Percentiles rank a stretch among this genome's conserved stretches.
phyloP scores from a whole-genome alignment of 2,888 invertebrate species.

The Metacarcinus magister region DNA sequence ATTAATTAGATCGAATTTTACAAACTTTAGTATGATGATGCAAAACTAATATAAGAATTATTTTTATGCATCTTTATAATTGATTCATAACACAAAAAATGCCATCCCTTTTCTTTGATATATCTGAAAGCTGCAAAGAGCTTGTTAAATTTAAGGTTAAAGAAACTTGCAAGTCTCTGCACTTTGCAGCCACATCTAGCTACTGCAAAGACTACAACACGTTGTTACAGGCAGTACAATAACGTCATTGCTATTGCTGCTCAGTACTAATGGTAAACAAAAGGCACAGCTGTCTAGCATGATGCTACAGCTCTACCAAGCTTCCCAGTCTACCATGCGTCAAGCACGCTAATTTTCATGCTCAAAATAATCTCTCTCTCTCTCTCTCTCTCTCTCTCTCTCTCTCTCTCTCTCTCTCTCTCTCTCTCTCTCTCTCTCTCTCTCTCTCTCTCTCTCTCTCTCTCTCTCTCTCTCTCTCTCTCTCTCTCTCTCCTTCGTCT shows the following conservation, averaged over 20 bases:
- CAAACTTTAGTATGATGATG: background rate
- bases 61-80: too few species aligned
- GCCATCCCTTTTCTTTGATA: background rate
- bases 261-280: background rate
- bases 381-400: background rate
- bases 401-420: background rate
- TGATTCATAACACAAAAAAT: too few species aligned
- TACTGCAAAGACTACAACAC: background rate
- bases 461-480: too few species aligned
- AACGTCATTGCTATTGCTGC: background rate
- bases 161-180: background rate
- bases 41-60: background rate
- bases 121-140: background rate
- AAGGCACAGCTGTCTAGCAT: background rate
- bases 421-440: too few species aligned
- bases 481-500: too few species aligned
- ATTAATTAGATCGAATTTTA: background rate
- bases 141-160: background rate
- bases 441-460: too few species aligned
- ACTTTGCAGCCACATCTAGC: background rate
- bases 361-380: background rate
- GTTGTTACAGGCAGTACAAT: background rate
- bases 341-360: background rate
- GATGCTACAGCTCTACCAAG: conserved; percentile 27
- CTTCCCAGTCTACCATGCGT: background rate